Conservation (phyloP, 2,888 invertebrate genomes). For the Drosophila austrosaltans region DNA sequence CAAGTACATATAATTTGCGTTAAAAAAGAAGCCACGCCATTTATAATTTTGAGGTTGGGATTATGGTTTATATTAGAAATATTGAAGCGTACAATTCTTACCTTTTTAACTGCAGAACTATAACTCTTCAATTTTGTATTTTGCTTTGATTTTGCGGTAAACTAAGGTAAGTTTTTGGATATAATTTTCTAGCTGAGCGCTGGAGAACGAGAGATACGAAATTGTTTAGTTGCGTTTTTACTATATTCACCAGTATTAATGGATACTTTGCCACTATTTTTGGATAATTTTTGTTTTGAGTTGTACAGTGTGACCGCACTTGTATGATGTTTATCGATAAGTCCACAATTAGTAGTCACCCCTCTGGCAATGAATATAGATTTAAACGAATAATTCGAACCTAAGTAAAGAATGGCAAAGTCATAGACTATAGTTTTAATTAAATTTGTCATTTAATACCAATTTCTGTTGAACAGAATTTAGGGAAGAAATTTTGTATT, state of each 20-base stretch:
- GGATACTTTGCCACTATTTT: background rate
- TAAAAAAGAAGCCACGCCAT: conserved; percentile 63
- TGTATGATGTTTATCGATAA: background rate
- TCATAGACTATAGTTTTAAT: too few relatives aligned
- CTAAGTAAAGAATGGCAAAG: too few relatives aligned
- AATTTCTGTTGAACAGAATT: too few relatives aligned
- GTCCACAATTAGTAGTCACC: background rate
- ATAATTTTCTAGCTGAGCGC: background rate
- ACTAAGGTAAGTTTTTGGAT: conserved; percentile 2
- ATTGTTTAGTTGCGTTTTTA: background rate
- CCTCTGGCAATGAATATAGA: too few relatives aligned
- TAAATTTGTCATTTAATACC: too few relatives aligned
- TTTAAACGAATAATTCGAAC: too few relatives aligned
- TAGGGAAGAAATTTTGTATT: too few relatives aligned
- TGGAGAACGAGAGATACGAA: background rate
- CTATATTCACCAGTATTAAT: background rate
- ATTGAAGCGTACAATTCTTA: conserved; percentile 23
- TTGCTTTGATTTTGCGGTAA: conserved; percentile 11
- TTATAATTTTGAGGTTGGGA: conserved; percentile 65
- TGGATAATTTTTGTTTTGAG: background rate
- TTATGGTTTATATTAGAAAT: background rate
- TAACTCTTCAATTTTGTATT: background rate
- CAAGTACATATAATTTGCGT: conserved; percentile 13
- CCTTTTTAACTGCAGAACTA: background rate
- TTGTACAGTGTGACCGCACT: background rate